These are phyloP conservation scores for Drosophila saltans DNA, from an alignment of 1,140 invertebrate genomes.

Conservation along the genomic window DNA sequence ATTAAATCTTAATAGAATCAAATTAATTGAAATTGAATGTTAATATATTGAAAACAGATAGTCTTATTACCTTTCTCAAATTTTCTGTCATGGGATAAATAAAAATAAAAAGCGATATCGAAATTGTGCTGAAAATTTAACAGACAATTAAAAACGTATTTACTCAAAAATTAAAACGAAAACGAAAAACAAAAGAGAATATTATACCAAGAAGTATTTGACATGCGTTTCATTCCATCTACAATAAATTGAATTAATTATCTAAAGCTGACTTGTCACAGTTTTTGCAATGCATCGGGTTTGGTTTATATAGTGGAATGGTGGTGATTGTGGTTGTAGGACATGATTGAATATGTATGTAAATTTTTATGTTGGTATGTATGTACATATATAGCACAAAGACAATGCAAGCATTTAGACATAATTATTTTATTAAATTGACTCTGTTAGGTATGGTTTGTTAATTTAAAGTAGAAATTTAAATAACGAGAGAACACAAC, in stretches of 20 bases:
- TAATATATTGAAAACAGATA: too few relatives aligned
- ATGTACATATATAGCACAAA: slow-evolving; percentile 21
- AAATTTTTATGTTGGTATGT: neutral
- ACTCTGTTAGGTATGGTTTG: slow-evolving; percentile 19
- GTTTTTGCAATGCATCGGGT: neutral
- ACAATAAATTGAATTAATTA: neutral
- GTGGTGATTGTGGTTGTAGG: neutral
- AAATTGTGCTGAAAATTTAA: neutral
- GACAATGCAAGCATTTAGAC: slow-evolving; percentile 34
- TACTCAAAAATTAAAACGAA: too few relatives aligned
- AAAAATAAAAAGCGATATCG: neutral
- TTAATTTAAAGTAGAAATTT: slow-evolving; percentile 23
- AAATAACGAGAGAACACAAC: slow-evolving; percentile 19
- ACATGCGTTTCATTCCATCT: slow-evolving; percentile 4
- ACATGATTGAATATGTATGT: slow-evolving; percentile 15
- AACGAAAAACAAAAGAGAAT: too few relatives aligned
- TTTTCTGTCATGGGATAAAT: neutral
- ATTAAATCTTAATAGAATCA: too few relatives aligned
- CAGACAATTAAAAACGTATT: neutral
- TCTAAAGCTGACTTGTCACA: slow-evolving; percentile 6
- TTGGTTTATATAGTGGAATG: neutral
- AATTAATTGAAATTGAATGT: too few relatives aligned
- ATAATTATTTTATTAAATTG: slow-evolving; percentile 14
- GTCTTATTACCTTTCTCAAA: too few relatives aligned
- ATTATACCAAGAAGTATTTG: neutral